These are phyloP conservation scores for Ara ararauna DNA, from an alignment of 2,797 vertebrate genomes.

Conservation along the genomic window DNA sequence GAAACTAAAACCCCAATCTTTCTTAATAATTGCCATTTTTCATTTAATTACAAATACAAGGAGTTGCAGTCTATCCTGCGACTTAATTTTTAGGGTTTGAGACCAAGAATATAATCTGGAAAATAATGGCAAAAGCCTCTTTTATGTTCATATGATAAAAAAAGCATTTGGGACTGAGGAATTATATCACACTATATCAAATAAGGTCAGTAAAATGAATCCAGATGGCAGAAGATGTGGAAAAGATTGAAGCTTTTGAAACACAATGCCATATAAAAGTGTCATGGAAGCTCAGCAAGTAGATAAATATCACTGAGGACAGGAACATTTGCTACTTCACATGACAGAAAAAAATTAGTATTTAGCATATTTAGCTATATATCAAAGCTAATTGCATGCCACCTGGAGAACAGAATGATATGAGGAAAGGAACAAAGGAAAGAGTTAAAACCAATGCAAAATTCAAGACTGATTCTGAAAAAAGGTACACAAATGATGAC, in stretches of 20 bases:
- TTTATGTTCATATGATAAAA: neutral
- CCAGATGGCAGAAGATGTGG: neutral
- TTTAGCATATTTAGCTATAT: neutral
- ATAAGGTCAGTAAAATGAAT: neutral
- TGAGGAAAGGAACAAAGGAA: neutral
- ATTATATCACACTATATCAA: neutral
- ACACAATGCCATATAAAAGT: neutral
- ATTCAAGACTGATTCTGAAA: neutral
- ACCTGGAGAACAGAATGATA: neutral
- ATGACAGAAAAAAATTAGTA: neutral
- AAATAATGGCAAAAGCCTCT: neutral
- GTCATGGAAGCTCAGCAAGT: neutral
- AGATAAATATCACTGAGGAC: neutral
- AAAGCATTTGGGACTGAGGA: neutral
- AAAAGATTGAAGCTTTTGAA: constrained; percentile 15
- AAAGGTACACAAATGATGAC: neutral
- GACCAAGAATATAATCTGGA: neutral
- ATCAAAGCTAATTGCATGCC: neutral
- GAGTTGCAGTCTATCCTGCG: neutral
- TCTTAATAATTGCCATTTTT: neutral
- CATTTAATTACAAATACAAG: neutral
- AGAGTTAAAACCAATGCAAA: constrained; percentile 24
- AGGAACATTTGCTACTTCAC: neutral
- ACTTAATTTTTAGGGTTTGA: neutral
- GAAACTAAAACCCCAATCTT: neutral